Percentiles rank a stretch among this genome's conserved stretches.
Evolutionary conservation across 1,140 invertebrate species (phyloP).

Genomic region (Reticulitermes speratus): DNA sequence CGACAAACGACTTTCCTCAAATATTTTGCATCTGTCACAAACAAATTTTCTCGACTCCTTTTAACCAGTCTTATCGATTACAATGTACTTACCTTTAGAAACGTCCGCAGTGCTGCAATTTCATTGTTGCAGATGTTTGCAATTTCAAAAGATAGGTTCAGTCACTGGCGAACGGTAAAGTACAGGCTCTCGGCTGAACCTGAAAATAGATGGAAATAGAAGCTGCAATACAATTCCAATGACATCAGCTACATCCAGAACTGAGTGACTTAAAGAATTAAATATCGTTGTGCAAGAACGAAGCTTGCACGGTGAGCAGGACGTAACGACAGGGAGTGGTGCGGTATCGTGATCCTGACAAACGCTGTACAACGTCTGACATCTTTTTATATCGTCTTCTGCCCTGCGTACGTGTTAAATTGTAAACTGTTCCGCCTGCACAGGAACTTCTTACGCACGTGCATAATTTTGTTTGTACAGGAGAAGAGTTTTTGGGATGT

Average conservation of each 20-base stretch:
- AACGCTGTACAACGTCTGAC: neutral
- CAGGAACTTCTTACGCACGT: no score
- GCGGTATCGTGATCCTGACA: neutral
- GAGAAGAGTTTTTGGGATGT: no score
- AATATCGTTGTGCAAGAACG: neutral
- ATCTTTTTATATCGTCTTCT: neutral
- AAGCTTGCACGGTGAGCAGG: neutral
- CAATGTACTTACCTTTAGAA: neutral
- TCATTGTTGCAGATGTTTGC: neutral
- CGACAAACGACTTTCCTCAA: no score
- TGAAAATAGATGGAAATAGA: slow-evolving; percentile 3
- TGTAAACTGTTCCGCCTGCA: no score
- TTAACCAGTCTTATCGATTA: no score
- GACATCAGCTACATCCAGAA: neutral
- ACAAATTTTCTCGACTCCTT: no score
- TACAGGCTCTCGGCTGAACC: neutral
- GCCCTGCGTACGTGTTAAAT: neutral
- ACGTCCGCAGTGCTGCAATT: neutral
- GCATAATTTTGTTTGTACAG: no score
- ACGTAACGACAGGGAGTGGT: neutral
- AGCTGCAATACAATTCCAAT: neutral
- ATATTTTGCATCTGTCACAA: no score
- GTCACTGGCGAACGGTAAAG: neutral
- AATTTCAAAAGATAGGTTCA: neutral
- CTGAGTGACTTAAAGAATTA: neutral